Base-by-base conservation (phyloP, 2,797 vertebrate genomes). In the Pyrocephalus nanus region DNA sequence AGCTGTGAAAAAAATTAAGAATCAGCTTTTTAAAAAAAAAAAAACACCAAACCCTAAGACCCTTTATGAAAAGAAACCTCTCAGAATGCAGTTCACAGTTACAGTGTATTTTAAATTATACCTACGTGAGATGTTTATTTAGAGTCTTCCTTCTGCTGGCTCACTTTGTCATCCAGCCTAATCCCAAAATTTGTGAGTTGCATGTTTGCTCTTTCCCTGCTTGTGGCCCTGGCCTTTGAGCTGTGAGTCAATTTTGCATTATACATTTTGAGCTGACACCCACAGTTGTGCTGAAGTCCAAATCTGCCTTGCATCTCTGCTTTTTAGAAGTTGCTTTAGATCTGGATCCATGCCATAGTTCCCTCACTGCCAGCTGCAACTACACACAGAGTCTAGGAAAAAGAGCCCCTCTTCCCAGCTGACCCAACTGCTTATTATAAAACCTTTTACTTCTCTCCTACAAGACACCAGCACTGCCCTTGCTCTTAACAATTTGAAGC, bases 221-320 rank as follows among this genome's bases (percentile, higher is more conserved):
- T 30, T 38, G 32, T 82, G 86, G 45, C 93, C 86, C 51, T 95
- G 95, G 90, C 92, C 95, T 94, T 96, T 96, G 92, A 95, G 48
- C 90, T 77, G 43, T 50, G 80, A 82, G 71, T 82, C 58, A 40
- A n/a, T 86, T 90, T 65, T 66, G 40, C 3, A 7, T 76, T 86
- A 55, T 19, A 32, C 23, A 8, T 66, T 96, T 76, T 50, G 40
- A 92, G 48, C 48, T 85, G 76, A 82, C 74, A 54, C 32, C 29
- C 70, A n/a, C 1, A 0, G 55, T 88, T 20, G 80, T 95, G 95
- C 95, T 90, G 88, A 95, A 96, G 96, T 96, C 88, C 93, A 93
- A 47, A 85, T 92, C 82, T 96, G 75, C 69, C 72, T 91, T 86
- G 42, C 27, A 40, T 38, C 69, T 48, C 47, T 29, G 2, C 79